Evolutionary conservation across 2,888 invertebrate species (phyloP), one percentile per base, ranked within the genome.

Genomic region (Rosalia funebris): DNA sequence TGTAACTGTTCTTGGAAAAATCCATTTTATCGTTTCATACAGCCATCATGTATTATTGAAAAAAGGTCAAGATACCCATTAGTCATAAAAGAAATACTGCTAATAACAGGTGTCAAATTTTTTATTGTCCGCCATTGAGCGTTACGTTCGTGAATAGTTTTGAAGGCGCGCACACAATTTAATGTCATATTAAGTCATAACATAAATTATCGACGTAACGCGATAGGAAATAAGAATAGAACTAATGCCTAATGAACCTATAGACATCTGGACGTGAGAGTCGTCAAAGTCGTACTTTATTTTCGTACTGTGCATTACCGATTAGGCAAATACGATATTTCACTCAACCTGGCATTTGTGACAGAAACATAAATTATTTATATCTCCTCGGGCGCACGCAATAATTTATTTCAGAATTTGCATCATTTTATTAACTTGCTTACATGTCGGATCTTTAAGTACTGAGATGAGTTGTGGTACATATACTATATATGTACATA

Each of bases 181-280:
- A 39, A 50, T 37, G 39, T 39, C 50, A 25, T 15, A 39, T 50
- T 39, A 50, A 50, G 50, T 39, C 50, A 50, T 50, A 50, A 50
- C 39, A 50, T 50, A 39, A 39, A 50, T 50, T 50, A 50, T 50
- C 50, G 0, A 10, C n/a, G 50, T 25, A 50, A 50, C 16, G 12
- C 25, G 50, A 50, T 50, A 50, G 12, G 39, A 10, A 50, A 2
- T 3, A 25, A 20, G 15, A 39, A 50, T 50, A 25, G 20, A 25
- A 50, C 20, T 39, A 25, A 50, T 25, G 12, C 11, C 12, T 46
- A 46, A 50, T 37, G 25, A 12, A 19, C 14, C 11, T 37, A 25
- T 25, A 20, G 44, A 44, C 44, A 44, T 44, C 20, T n/a, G 12
- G 25, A 25, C 25, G 25, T 25, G 4, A 7, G 25, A 25, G 7